Evolutionary conservation across 2,888 invertebrate species (phyloP).

Genomic region (Oscheius onirici): DNA sequence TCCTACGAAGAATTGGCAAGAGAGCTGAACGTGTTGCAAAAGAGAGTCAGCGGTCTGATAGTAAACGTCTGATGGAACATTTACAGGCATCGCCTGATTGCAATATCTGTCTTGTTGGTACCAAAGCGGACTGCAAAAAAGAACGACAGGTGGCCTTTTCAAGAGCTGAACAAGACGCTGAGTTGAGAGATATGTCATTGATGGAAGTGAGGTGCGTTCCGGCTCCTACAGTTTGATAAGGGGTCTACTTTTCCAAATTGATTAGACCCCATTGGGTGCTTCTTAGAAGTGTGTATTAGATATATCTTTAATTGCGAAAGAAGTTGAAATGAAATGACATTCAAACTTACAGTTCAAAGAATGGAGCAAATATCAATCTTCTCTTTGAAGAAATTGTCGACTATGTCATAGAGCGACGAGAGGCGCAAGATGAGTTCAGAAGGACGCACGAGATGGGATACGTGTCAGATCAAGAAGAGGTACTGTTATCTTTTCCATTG

Average conservation of each 20-base stretch:
- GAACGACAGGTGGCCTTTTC: conserved; percentile 13
- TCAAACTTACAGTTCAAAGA: conserved; percentile 1
- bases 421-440: conserved; percentile 14
- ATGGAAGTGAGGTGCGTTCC: conserved; percentile 21
- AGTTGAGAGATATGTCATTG: conserved; percentile 21
- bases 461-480: conserved; percentile 18
- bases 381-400: conserved; percentile 17
- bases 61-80: background rate
- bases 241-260: background rate
- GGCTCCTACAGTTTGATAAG: background rate
- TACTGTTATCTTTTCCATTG: background rate
- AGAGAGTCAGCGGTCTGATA: conserved; percentile 7
- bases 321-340: too few species aligned
- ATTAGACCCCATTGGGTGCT: too few species aligned
- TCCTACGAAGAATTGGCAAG: conserved; percentile 14
- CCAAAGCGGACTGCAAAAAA: conserved; percentile 14
- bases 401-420: conserved; percentile 11
- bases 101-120: conserved; percentile 26
- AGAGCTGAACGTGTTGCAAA: conserved; percentile 13
- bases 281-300: too few species aligned
- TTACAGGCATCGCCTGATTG: conserved; percentile 28
- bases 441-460: conserved; percentile 12
- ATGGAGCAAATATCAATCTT: conserved; percentile 14
- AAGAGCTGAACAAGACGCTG: conserved; percentile 24
- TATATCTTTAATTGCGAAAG: too few species aligned